Evolutionary conservation across 92 coral and sea anemone species (phyloP), one percentile per base, ranked within the genome.

Genomic region (Heliopora coerulea): DNA sequence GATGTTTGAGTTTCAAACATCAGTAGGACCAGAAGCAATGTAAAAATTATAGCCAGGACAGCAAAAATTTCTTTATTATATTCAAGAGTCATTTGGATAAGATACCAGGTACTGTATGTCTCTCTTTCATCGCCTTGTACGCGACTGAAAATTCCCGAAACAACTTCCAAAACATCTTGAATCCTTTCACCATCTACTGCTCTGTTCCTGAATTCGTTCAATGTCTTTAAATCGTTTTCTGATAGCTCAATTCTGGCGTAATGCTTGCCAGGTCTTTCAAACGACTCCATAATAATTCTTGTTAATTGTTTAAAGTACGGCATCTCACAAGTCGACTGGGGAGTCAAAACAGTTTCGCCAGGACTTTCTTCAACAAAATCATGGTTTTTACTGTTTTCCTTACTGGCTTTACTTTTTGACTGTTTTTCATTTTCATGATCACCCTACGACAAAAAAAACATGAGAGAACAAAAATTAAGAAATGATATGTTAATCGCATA

Each of bases 241-340:
- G 82, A 78, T 8, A 78, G 77, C 27, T 74, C 44, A 9, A 88
- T 32, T 15, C 54, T 27, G 1, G 86, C 66, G 25, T 73, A 78
- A 49, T 79, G 86, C 24, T 72, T 74, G 8, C 91, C 89, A 29
- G 52, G 58, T n/a, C 73, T 79, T 41, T 80, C 82, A 28, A 87
- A 41, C 25, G 88, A 65, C 39, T 75, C 86, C 14, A 90, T 63
- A 7, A 93, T 42, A 12, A 63, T 65, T 74, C 91, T 79, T 10
- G 81, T 78, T 11, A 93, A 54, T 50, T 86, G 88, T 33, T 88
- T 93, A 57, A 93, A 84, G 78, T 93, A 79, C 10, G 98, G 96
- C 21, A 87, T 74, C 31, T 90, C 96, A 59, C 95, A 93, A 7
- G 67, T 35, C 32, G 12, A n/a, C 3, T 6, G 52, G 2, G 52